Evolutionary conservation across 2,888 invertebrate species (phyloP).

Genomic region (Muscina levida): DNA sequence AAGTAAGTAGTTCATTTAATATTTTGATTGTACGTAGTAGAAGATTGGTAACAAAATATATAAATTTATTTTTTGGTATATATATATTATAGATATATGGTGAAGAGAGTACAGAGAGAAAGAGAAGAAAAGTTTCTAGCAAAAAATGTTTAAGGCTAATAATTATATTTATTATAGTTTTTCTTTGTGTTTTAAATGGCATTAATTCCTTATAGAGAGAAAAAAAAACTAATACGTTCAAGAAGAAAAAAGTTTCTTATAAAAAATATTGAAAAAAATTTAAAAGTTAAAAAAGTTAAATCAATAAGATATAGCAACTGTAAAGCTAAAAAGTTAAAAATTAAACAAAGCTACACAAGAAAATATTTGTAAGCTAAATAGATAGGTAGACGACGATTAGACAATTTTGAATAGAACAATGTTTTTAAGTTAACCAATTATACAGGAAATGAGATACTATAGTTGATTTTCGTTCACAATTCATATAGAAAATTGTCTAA

Average conservation of each 20-base stretch:
- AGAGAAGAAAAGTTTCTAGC: conserved; percentile 57
- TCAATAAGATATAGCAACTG: conserved; percentile 46
- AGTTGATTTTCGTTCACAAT: too few relatives aligned
- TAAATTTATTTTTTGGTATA: conserved; percentile 20
- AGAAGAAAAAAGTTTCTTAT: too few relatives aligned
- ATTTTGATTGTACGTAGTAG: not conserved
- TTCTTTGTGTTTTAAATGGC: conserved; percentile 71
- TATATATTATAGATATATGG: conserved; percentile 38
- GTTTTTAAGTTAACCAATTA: too few relatives aligned
- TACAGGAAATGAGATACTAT: too few relatives aligned
- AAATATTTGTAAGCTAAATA: too few relatives aligned
- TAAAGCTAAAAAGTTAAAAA: not conserved
- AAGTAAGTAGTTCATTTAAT: conserved; percentile 29
- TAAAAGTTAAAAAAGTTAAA: not conserved
- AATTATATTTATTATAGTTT: conserved; percentile 67
- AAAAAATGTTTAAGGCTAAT: conserved; percentile 41
- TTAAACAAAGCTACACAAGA: not conserved
- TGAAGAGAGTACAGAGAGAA: too few relatives aligned
- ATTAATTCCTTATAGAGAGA: too few relatives aligned
- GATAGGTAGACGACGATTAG: too few relatives aligned
- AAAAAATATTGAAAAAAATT: too few relatives aligned
- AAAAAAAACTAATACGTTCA: too few relatives aligned
- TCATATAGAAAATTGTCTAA: too few relatives aligned
- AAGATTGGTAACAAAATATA: conserved; percentile 56
- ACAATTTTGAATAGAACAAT: too few relatives aligned